Evolutionary conservation across 2,113 vertebrate genomes (phyloP), one percentile per base, ranked within the genome.

Genomic region (Aldabrachelys gigantea): DNA sequence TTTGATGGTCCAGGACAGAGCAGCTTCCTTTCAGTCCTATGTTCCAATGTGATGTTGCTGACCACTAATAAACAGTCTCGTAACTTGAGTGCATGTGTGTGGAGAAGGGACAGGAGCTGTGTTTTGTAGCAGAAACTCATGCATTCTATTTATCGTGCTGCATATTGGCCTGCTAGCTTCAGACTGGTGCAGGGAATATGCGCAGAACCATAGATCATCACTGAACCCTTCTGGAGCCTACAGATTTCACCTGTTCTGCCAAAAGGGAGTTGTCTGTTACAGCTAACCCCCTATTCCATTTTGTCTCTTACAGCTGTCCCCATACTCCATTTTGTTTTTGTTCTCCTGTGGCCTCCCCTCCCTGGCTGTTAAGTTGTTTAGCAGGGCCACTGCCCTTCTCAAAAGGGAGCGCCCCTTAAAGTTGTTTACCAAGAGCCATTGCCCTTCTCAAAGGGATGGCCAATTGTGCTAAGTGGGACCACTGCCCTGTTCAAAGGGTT

Each of bases 171-270:
- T 59, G 89, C 90, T 95, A 96, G 92, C 54, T 85, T n/a, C 54
- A 94, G 52, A 29, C 84, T 93, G 84, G 82, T 52, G 31, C 59
- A 96, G 52, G 92, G 49, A 82, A 56, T 84, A 52, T 86, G 59
- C 87, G 93, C 35, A 31, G 87, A 94, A 94, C 76, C 92, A 94
- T 78, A 96, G 41, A 93, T 84, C 89, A 89, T 94, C 95, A 95
- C 12, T 92, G 89, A 95, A 93, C 72, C 86, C 90, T 86, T 85
- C 82, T 92, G 84, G 69, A 94, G 88, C 95, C 95, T 96, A 96
- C 95, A 93, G 92, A 89, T 95, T 90, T 92, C 94, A 94, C 92
- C 90, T 95, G 84, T 94, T 92, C 86, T 91, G 41, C 82, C 94
- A 96, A 80, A 95, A 94, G 88, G 89, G 83, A 85, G 14, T 47